A percentile compares a stretch with the other conserved stretches of the same genome.
phyloP scores from a whole-genome alignment of 2,888 invertebrate genomes.

The Xestia xanthographa region DNA sequence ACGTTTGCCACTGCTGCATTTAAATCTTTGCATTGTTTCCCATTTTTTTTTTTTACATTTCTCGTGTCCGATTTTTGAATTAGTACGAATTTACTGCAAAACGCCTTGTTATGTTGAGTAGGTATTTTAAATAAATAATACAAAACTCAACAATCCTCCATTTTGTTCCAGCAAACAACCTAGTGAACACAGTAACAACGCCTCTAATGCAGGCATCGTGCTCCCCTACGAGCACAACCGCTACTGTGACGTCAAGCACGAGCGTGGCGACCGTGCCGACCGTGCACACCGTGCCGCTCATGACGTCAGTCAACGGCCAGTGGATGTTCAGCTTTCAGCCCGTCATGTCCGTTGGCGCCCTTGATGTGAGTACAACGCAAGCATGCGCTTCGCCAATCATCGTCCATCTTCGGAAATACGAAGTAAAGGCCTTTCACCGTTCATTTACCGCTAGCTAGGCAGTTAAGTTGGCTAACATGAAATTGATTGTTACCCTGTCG shows the following conservation, averaged over 20 bases:
- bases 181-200: slow-evolving; percentile 76
- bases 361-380: slow-evolving; percentile 75
- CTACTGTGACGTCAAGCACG: slow-evolving; percentile 33
- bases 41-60: not conserved
- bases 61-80: not conserved
- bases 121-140: not conserved
- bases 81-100: not conserved
- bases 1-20: not conserved
- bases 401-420: not conserved
- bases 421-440: not conserved
- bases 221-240: slow-evolving; percentile 50
- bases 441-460: not conserved
- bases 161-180: slow-evolving; percentile 71
- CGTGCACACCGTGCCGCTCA: slow-evolving; percentile 84
- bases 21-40: not conserved
- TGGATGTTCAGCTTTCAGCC: slow-evolving; percentile 88
- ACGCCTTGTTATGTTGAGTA: not conserved
- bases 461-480: not conserved
- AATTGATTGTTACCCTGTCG: not conserved
- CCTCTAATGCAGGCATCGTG: slow-evolving; percentile 68
- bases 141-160: not conserved
- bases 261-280: slow-evolving; percentile 68
- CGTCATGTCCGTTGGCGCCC: slow-evolving; percentile 85
- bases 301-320: slow-evolving; percentile 87
- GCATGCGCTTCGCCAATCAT: not conserved